These are phyloP conservation scores for Vanessa tameamea DNA, from an alignment of 1,140 invertebrate species.

Conservation along the genomic window DNA sequence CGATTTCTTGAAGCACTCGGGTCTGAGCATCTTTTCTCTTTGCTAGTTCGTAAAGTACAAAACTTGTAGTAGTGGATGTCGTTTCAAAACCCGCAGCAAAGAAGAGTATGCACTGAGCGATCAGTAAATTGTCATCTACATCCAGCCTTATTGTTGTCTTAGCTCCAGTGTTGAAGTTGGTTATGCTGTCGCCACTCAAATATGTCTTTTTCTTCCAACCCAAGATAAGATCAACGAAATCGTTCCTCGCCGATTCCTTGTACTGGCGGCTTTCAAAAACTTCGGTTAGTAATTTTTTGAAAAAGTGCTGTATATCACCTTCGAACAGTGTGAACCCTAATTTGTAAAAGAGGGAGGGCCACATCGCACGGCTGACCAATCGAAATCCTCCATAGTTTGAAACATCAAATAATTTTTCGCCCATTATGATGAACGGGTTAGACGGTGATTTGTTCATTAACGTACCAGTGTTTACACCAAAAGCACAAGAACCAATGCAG, in stretches of 20 bases:
- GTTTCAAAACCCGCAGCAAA: conserved; percentile 67
- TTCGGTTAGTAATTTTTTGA: conserved; percentile 43
- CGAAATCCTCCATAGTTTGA: conserved; percentile 37
- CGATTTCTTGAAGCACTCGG: conserved; percentile 81
- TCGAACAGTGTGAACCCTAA: conserved; percentile 43
- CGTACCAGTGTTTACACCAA: conserved; percentile 81
- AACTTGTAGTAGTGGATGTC: conserved; percentile 76
- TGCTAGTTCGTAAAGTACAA: conserved; percentile 81
- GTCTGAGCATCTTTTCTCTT: conserved; percentile 81
- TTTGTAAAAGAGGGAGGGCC: conserved; percentile 50
- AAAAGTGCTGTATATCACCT: conserved; percentile 40
- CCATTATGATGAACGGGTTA: conserved; percentile 79
- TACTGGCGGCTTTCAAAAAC: conserved; percentile 46
- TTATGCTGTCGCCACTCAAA: conserved; percentile 47
- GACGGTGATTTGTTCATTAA: conserved; percentile 51
- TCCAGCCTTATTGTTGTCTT: conserved; percentile 37
- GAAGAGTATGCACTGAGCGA: conserved; percentile 65
- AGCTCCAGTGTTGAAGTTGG: conserved; percentile 36
- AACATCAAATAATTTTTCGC: conserved; percentile 51
- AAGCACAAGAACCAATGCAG: conserved; percentile 81
- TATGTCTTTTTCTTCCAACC: conserved; percentile 44
- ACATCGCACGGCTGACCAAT: conserved; percentile 40
- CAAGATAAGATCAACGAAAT: conserved; percentile 53
- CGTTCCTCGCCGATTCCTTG: conserved; percentile 44
- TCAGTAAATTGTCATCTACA: conserved; percentile 45